Base-by-base conservation (phyloP, 2,888 invertebrate species). In the Ectropis crepuscularia region DNA sequence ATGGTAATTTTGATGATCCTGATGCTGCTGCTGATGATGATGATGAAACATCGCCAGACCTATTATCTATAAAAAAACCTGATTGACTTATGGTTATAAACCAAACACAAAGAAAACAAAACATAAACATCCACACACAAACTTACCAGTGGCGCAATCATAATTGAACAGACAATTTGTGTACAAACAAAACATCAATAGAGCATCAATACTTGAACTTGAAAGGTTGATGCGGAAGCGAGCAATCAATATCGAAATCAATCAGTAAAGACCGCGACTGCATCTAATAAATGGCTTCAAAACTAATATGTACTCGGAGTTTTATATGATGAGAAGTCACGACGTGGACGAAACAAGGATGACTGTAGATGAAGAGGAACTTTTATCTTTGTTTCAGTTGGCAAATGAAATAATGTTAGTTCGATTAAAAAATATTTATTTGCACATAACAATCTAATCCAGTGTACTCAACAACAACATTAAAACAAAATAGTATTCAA, bases 201-300 rank as follows among this genome's bases (percentile, higher is more conserved):
- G 43, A 53, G 53, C 53, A 53, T 53, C 53, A 55, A 47, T 47
- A 47, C 66, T 48, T 68, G 65, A 65, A 67, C 70, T 70, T 67
- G 67, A 68, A 68, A 63, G 64, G 39, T 57, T 55, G 67, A 89
- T 83, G 86, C 89, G 91, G 91, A 91, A 90, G 87, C 85, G 79
- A 86, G 82, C 86, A 87, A 85, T 90, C 88, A 88, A 87, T 87
- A 89, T 88, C 83, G 75, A 85, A 89, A 87, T 86, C 86, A 81
- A 88, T 88, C 64, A 65, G 74, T 88, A 89, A 87, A 86, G 86
- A 87, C 86, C 83, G 81, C 60, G 59, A 88, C 86, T 84, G 81
- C 81, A 77, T 85, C 78, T 81, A 85, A 86, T 85, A 87, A 83
- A 88, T 83, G 82, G 82, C 87, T 89, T 82, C 88, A 88, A 89